Conservation (phyloP, 2,888 invertebrate genomes). For the Itoplectis maculator region DNA sequence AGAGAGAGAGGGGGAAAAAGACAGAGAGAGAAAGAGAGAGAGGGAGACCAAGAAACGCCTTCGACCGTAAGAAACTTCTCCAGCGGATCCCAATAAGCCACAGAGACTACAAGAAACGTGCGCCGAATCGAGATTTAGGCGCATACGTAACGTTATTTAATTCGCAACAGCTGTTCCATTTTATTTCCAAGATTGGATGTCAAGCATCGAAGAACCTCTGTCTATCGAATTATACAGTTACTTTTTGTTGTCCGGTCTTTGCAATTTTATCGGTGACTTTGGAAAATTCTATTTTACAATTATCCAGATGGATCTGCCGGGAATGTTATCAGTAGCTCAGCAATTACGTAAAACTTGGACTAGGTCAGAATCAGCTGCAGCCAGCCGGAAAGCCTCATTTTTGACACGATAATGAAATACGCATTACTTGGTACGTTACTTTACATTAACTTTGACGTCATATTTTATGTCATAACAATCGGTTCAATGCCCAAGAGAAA, state of each 20-base stretch:
- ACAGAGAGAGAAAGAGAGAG: too few relatives aligned
- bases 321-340: too few relatives aligned
- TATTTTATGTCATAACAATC: too few relatives aligned
- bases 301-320: too few relatives aligned
- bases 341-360: too few relatives aligned
- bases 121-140: slow-evolving; percentile 56
- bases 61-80: slow-evolving; percentile 65
- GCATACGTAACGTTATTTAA: slow-evolving; percentile 38
- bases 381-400: too few relatives aligned
- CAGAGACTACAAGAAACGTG: slow-evolving; percentile 64
- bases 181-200: not conserved
- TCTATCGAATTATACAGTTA: not conserved
- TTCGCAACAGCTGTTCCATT: slow-evolving; percentile 43
- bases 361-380: too few relatives aligned
- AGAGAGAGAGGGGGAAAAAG: slow-evolving; percentile 62
- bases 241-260: not conserved
- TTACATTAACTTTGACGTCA: too few relatives aligned
- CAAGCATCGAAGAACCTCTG: slow-evolving; percentile 15
- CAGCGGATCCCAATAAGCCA: slow-evolving; percentile 65
- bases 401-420: too few relatives aligned
- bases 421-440: too few relatives aligned
- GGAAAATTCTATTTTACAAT: not conserved
- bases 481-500: too few relatives aligned
- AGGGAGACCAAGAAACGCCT: slow-evolving; percentile 29
- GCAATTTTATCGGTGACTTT: not conserved